Conservation (phyloP, 1,140 invertebrate species). For the Pogonomyrmex barbatus region DNA sequence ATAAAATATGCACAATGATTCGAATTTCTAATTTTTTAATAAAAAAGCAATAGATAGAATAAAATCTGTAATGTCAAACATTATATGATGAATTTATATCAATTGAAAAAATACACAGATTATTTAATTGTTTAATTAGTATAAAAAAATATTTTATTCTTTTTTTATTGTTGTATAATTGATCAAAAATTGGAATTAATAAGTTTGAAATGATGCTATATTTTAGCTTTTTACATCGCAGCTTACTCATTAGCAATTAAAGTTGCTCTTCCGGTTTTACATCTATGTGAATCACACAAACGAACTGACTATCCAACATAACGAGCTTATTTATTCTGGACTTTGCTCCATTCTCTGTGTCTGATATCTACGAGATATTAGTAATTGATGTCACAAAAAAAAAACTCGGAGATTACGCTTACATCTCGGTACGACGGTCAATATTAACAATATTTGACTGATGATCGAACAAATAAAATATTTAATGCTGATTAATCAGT, state of each 20-base stretch:
- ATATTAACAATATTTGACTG: not conserved
- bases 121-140: not conserved
- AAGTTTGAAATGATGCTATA: not conserved
- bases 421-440: conserved; percentile 5
- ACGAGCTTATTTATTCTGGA: conserved; percentile 30
- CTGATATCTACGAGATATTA: conserved; percentile 31
- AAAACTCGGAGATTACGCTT: not conserved
- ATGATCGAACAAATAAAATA: not conserved
- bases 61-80: not conserved
- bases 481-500: conserved; percentile 10
- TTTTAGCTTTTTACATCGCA: not conserved
- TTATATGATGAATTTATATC: conserved; percentile 4
- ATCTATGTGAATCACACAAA: conserved; percentile 3
- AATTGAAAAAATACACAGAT: not conserved
- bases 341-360: conserved; percentile 53
- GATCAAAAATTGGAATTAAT: not conserved
- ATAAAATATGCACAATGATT: not conserved
- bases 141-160: not conserved
- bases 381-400: conserved; percentile 18
- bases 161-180: conserved; percentile 13
- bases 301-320: not conserved
- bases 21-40: not conserved
- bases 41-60: not conserved
- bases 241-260: conserved; percentile 1
- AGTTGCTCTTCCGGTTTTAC: conserved; percentile 24